Conservation (phyloP, 2,113 vertebrate species). For the Buteo buteo region DNA sequence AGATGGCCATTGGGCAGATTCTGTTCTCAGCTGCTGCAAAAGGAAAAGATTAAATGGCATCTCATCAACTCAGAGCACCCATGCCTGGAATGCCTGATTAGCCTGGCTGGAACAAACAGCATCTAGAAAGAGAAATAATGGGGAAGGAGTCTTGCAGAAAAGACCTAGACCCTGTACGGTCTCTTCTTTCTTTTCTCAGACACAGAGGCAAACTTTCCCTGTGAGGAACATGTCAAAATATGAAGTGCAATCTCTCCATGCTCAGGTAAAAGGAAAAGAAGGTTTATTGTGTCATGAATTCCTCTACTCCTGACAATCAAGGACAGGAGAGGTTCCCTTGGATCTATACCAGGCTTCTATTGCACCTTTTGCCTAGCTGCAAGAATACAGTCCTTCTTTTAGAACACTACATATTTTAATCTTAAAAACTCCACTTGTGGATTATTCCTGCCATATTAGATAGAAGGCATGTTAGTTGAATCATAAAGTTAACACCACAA, state of each 20-base stretch:
- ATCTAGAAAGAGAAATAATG: background rate
- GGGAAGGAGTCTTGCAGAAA: background rate
- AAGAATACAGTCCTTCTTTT: background rate
- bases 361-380: background rate
- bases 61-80: background rate
- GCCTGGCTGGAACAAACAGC: background rate
- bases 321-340: background rate
- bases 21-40: background rate
- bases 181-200: background rate
- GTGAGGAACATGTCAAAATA: background rate
- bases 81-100: background rate
- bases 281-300: background rate
- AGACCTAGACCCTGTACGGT: background rate
- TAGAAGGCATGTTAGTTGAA: background rate
- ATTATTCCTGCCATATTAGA: background rate
- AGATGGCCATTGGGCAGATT: background rate
- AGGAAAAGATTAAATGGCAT: background rate
- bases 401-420: background rate
- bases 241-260: background rate
- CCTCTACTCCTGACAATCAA: background rate
- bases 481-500: background rate
- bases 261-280: background rate
- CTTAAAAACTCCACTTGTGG: background rate
- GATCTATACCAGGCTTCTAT: background rate
- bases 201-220: background rate